Base-by-base conservation (phyloP, 2,797 vertebrate species). In the Crax fasciolata region DNA sequence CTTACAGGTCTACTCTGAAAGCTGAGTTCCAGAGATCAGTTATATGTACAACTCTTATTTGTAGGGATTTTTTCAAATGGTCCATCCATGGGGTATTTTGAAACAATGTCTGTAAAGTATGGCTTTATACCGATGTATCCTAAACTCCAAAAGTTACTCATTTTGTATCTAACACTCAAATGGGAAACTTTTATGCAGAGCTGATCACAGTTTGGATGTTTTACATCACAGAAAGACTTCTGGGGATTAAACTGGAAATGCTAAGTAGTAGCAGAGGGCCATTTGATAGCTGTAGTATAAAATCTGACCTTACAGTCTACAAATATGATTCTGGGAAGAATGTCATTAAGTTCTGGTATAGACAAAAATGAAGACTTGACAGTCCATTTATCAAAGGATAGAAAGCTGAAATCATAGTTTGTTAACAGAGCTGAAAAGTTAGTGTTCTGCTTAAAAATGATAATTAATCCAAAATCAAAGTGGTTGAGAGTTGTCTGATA, bases 181-280 rank as follows among this genome's bases (percentile, higher is more conserved):
- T 43, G n/a, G 61, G 35, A 57, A 46, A 17, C 38, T 75, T 88
- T 71, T 72, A 63, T 46, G 27, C 32, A 15, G 57, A 78, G 18
- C 28, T 75, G n/a, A 16, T 21, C 3, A 55, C 80, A 74, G 39
- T 27, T 13, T 52, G 44, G 4, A 10, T 80, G 5, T 65, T 89
- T 28, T 61, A 8, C 0, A 0, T 61, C 76, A 41, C 30, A 14
- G 15, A 0, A 2, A 38, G 21, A 41, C 32, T 59, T 75, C 67
- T 77, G 75, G 52, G 27, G 55, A 77, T 74, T 71, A 63, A 21
- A 20, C 74, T 87, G 41, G 41, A 57, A 67, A 77, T 68, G 44
- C 25, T 52, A 13, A 78, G 4, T 66, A 58, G 44, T 82, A 73
- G 57, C 16, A 30, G 51, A 82, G 57, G 10, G 30, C 24, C 20